phyloP scores from a whole-genome alignment of 2,888 invertebrate genomes.

The Cantharis nigra region DNA sequence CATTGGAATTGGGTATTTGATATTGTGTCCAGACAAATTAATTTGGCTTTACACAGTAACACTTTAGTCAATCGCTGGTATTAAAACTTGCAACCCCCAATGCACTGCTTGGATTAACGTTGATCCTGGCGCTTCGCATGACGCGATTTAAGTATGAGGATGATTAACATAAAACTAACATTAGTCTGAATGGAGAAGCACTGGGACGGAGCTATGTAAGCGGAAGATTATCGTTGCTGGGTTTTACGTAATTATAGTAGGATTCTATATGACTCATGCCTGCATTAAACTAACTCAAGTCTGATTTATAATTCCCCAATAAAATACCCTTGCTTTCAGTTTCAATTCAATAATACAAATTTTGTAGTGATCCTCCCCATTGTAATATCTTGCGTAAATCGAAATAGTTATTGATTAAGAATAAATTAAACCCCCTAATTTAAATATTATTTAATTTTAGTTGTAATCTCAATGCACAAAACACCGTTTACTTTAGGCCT shows the following conservation, averaged over 20 bases:
- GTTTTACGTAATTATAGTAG: slow-evolving; percentile 44
- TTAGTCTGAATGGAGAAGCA: slow-evolving; percentile 43
- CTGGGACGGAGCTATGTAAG: slow-evolving; percentile 39
- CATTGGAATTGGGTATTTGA: not conserved
- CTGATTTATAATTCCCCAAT: slow-evolving; percentile 39
- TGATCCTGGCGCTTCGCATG: slow-evolving; percentile 41
- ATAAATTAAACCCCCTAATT: not conserved
- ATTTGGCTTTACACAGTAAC: slow-evolving; percentile 12
- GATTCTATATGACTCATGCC: slow-evolving; percentile 39
- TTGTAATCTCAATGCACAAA: not conserved
- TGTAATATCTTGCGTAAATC: not conserved
- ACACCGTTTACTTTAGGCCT: not conserved
- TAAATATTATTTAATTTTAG: not conserved
- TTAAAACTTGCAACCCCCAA: slow-evolving; percentile 40
- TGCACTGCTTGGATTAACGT: slow-evolving; percentile 43
- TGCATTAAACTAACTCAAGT: slow-evolving; percentile 34
- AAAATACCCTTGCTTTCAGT: slow-evolving; percentile 23
- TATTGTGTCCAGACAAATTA: slow-evolving; percentile 16
- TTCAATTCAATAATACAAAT: slow-evolving; percentile 32
- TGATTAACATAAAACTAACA: slow-evolving; percentile 51
- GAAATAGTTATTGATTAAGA: not conserved
- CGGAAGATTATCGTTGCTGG: slow-evolving; percentile 44
- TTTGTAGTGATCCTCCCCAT: slow-evolving; percentile 4
- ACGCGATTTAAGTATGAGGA: slow-evolving; percentile 41
- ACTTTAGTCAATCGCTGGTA: slow-evolving; percentile 26